These are phyloP conservation scores for Atherix ibis DNA, from an alignment of 2,888 invertebrate species.

Conservation along the genomic window DNA sequence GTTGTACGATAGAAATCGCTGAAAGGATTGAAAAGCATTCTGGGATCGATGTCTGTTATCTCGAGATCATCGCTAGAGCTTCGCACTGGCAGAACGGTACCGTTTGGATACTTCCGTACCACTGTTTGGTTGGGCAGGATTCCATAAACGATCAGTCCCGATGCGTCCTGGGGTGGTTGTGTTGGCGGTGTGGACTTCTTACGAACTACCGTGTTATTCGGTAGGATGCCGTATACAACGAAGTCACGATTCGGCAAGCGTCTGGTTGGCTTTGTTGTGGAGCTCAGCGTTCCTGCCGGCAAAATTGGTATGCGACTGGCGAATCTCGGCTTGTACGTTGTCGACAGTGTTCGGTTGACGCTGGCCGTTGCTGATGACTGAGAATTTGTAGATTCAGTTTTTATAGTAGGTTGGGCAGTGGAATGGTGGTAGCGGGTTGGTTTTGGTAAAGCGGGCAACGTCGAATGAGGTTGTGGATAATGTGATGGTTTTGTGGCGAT, in stretches of 20 bases:
- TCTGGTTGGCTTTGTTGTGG: constrained; percentile 9
- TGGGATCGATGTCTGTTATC: constrained; percentile 43
- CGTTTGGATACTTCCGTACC: constrained; percentile 65
- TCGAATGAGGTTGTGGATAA: constrained; percentile 4
- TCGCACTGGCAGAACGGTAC: constrained; percentile 54
- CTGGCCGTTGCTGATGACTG: constrained; percentile 7
- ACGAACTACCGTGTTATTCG: constrained; percentile 64
- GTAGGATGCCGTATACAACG: constrained; percentile 57
- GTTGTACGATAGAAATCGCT: constrained; percentile 16
- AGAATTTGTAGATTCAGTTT: constrained; percentile 6
- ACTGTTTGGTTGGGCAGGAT: constrained; percentile 65
- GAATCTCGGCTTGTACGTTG: constrained; percentile 13
- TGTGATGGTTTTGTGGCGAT: constrained; percentile 4
- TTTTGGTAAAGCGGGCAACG: too few relatives aligned
- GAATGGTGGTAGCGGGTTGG: too few relatives aligned
- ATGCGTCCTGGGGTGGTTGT: constrained; percentile 45
- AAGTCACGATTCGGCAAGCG: constrained; percentile 38
- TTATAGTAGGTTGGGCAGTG: constrained; percentile 5
- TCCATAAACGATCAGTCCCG: constrained; percentile 46
- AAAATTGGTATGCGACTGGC: constrained; percentile 14
- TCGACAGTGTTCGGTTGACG: constrained; percentile 10
- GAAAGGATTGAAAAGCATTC: constrained; percentile 41
- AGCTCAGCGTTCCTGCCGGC: constrained; percentile 11
- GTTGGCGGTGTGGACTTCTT: constrained; percentile 49
- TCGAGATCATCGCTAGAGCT: constrained; percentile 39